Conservation (phyloP, 2,888 invertebrate species). For the Mellilla xanthometata region DNA sequence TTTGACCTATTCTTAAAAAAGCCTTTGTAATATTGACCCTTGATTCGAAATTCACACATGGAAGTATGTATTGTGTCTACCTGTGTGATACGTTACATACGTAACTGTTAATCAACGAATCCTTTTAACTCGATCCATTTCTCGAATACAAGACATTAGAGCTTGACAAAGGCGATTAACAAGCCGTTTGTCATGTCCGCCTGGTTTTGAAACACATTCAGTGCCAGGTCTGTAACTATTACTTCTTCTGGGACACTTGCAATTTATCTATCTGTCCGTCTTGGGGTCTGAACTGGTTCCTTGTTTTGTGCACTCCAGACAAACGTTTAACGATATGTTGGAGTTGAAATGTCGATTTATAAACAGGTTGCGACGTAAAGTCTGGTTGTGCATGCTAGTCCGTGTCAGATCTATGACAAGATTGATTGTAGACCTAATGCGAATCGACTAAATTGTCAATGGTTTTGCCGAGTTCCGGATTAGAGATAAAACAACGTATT, state of each 20-base stretch:
- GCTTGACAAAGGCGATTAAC: slow-evolving; percentile 67
- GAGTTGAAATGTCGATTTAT: slow-evolving; percentile 24
- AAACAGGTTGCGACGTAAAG: slow-evolving; percentile 15
- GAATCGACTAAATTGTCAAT: slow-evolving; percentile 8
- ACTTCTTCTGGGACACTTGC: slow-evolving; percentile 13
- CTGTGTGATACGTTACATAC: slow-evolving; percentile 27
- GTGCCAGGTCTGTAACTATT: slow-evolving; percentile 4
- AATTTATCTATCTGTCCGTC: slow-evolving; percentile 30
- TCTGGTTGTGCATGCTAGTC: slow-evolving; percentile 9
- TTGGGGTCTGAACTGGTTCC: slow-evolving; percentile 31
- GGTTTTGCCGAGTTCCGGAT: not conserved
- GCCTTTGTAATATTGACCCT: slow-evolving; percentile 37
- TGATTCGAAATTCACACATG: slow-evolving; percentile 37
- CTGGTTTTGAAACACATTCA: slow-evolving; percentile 36
- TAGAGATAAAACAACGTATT: not conserved
- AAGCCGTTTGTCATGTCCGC: slow-evolving; percentile 63
- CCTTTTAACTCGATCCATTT: slow-evolving; percentile 61
- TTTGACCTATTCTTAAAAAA: slow-evolving; percentile 36
- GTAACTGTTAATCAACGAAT: slow-evolving; percentile 37
- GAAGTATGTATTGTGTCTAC: not conserved
- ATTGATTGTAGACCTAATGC: slow-evolving; percentile 11
- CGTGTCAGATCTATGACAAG: slow-evolving; percentile 15
- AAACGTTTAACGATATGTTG: slow-evolving; percentile 34
- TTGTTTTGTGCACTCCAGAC: slow-evolving; percentile 26
- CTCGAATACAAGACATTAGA: slow-evolving; percentile 55